These are phyloP conservation scores for Hyperoodon ampullatus DNA, from an alignment of 2,113 vertebrate species.

Conservation along the genomic window DNA sequence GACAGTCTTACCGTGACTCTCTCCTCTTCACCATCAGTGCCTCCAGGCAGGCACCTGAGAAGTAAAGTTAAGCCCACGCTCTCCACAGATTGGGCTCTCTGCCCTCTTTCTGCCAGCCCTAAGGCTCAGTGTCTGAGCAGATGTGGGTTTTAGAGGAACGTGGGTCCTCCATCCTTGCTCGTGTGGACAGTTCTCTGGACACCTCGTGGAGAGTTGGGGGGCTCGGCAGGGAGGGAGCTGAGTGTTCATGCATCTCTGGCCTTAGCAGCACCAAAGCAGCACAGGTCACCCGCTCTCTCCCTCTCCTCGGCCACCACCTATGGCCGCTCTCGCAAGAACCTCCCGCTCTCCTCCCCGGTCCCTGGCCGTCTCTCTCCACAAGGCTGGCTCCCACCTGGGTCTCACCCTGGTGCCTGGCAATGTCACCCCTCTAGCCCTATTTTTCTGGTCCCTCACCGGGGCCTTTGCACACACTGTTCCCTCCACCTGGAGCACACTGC, in stretches of 20 bases:
- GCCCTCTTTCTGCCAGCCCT: accelerated
- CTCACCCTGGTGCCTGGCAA: no score
- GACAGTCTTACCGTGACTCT: not conserved
- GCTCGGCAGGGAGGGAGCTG: accelerated
- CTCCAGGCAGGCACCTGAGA: not conserved
- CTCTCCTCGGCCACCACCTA: accelerated
- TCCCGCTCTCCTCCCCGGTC: not conserved
- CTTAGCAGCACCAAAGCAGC: not conserved
- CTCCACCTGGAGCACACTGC: accelerated
- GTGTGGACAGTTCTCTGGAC: not conserved
- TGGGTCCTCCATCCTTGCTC: not conserved
- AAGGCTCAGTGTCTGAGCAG: not conserved
- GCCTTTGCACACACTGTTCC: not conserved
- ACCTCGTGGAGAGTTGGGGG: not conserved
- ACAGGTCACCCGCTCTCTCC: accelerated
- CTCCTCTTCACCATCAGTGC: not conserved
- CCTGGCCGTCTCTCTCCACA: not conserved
- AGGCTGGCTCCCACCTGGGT: no score
- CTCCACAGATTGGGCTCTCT: not conserved
- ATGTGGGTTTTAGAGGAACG: not conserved
- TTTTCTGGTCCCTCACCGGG: accelerated
- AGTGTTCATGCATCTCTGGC: not conserved
- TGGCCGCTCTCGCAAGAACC: not conserved
- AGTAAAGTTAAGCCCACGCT: accelerated
- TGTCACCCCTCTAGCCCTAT: no score